Evolutionary conservation across 2,113 vertebrate genomes (phyloP), one percentile per base, ranked within the genome.

Genomic region (Phoenicopterus ruber): DNA sequence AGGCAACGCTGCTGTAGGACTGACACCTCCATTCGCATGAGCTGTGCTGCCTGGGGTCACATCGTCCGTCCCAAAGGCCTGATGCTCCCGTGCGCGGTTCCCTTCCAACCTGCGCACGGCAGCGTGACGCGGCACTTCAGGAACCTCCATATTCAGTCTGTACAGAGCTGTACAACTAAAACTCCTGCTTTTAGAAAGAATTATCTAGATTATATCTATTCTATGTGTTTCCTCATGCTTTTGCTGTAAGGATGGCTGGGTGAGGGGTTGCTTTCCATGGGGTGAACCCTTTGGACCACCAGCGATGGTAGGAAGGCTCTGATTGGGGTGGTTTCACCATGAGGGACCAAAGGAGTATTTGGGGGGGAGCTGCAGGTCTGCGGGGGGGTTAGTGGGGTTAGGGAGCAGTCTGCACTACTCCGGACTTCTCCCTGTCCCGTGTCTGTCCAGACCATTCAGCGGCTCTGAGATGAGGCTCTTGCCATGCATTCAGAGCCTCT

Each of bases 301-400:
- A 59, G 70, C 4, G 7, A 9, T 3, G 38, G 34, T 42, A 71
- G 34, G 26, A 89, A 67, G 31, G 52, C 52, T 91, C 66, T 32
- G n/a, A 22, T 18, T 6, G 2, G 15, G 0, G 0, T 13, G 22
- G 58, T 52, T 62, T 84, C 2, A 7, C 18, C 28, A 13, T 32
- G 62, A 84, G n/a, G 62, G 31, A n/a, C 15, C 40, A 25, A 70
- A 54, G 24, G 8, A 67, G 9, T 13, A 52, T 29, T 14, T 55
- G 24, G 3, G 34, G 36, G 17, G 61, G 6, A 42, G 66, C 12
- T 82, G n/a, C 32, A 58, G 47, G 44, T 14, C 25, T 10, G 6
- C 0, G 5, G 46, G n/a, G 31, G 15, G 17, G 62, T 84, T 42
- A 44, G n/a, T 20, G 31, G n/a, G 47, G 31, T 1, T 50, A 58